phyloP scores from a whole-genome alignment of 1,140 invertebrate species.

The Drosophila nebulosa region DNA sequence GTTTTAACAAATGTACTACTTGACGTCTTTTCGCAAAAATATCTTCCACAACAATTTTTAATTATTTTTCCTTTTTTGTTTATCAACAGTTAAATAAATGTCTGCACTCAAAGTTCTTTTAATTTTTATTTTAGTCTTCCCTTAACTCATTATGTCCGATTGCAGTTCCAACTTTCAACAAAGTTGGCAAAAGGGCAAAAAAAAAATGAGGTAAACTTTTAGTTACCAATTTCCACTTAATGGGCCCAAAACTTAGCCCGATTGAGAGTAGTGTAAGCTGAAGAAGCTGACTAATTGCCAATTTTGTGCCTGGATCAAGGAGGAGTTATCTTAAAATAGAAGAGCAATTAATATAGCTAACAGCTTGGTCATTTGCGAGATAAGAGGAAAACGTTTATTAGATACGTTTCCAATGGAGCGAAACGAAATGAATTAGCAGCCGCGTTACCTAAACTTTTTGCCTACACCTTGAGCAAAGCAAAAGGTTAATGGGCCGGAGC shows the following conservation, averaged over 20 bases:
- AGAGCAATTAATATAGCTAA: conserved; percentile 28
- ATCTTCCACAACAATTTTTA: too few relatives aligned
- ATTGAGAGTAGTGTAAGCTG: conserved; percentile 12
- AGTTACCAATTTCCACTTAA: neutral
- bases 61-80: too few relatives aligned
- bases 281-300: conserved; percentile 36
- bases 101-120: too few relatives aligned
- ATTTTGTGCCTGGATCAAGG: conserved; percentile 16
- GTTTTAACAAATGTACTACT: too few relatives aligned
- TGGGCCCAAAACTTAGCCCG: conserved; percentile 12
- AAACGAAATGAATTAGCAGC: neutral
- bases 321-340: neutral
- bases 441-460: neutral
- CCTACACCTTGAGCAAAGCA: neutral
- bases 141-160: too few relatives aligned
- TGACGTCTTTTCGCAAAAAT: too few relatives aligned
- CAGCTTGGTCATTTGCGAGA: neutral
- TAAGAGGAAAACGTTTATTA: neutral
- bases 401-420: neutral
- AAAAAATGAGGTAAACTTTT: neutral
- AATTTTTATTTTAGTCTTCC: too few relatives aligned
- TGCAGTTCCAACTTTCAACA: too few relatives aligned
- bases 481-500: neutral
- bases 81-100: too few relatives aligned
- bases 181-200: too few relatives aligned